Conservation (phyloP, 1,140 invertebrate genomes). For the Hylaeus volcanicus region DNA sequence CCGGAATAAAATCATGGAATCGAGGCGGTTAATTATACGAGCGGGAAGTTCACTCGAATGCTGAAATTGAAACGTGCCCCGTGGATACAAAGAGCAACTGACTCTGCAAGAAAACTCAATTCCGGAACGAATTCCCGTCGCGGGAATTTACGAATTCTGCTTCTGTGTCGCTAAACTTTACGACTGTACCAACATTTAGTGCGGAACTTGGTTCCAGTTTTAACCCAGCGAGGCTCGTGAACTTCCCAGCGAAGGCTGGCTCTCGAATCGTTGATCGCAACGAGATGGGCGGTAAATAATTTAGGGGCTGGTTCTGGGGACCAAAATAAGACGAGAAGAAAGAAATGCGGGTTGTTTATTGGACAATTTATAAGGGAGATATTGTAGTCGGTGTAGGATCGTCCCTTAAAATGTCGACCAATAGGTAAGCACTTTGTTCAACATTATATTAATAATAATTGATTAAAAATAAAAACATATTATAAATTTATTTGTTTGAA, state of each 20-base stretch:
- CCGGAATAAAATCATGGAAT: background rate
- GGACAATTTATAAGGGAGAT: too few species aligned
- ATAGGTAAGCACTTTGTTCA: too few species aligned
- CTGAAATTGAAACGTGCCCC: constrained; percentile 1
- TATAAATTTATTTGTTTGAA: too few species aligned
- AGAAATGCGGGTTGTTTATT: too few species aligned
- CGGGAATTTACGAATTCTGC: constrained; percentile 2
- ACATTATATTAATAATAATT: too few species aligned
- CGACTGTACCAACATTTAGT: background rate
- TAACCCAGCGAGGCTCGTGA: background rate
- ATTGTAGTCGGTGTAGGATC: too few species aligned
- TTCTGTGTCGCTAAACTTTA: constrained; percentile 9
- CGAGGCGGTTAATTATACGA: background rate
- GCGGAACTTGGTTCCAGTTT: background rate
- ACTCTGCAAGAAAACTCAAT: background rate
- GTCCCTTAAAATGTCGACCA: too few species aligned
- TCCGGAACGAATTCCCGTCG: background rate
- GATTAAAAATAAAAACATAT: too few species aligned
- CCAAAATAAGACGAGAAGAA: too few species aligned
- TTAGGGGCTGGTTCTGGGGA: too few species aligned
- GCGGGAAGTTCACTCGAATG: background rate
- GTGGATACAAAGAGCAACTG: background rate
- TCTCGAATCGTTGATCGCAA: too few species aligned
- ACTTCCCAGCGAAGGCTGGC: background rate
- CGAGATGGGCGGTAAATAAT: too few species aligned